phyloP scores from a whole-genome alignment of 2,797 vertebrate genomes.

The Anableps anableps region DNA sequence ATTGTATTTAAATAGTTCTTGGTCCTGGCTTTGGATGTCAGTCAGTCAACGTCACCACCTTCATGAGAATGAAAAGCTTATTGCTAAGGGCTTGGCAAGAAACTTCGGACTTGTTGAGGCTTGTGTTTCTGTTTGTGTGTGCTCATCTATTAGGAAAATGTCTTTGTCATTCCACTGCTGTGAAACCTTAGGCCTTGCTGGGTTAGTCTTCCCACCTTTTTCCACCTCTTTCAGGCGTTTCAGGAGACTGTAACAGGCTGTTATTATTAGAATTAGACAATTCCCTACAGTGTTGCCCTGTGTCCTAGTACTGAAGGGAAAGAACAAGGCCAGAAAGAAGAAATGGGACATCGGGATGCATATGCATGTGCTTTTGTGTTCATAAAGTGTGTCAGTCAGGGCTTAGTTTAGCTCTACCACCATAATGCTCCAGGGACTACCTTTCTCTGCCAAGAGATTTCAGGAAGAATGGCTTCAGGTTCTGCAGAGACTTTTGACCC shows the following conservation, averaged over 20 bases:
- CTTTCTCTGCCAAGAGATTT: constrained; percentile 34
- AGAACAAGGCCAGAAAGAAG: constrained; percentile 43
- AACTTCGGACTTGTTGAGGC: constrained; percentile 50
- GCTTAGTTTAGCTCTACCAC: constrained; percentile 42
- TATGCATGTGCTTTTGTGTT: constrained; percentile 34
- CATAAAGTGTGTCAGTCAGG: constrained; percentile 45
- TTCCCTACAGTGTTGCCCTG: constrained; percentile 6
- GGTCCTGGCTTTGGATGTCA: background rate
- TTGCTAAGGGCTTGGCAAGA: constrained; percentile 43
- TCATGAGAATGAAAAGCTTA: constrained; percentile 8
- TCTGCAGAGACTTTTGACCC: constrained; percentile 44
- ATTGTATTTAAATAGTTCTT: background rate
- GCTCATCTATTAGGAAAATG: constrained; percentile 23
- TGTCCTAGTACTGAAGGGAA: constrained; percentile 14
- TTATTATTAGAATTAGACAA: background rate
- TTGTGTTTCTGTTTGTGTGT: constrained; percentile 44
- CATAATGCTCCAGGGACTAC: constrained; percentile 61
- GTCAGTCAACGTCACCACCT: constrained; percentile 15
- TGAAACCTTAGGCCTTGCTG: constrained; percentile 16
- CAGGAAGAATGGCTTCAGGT: constrained; percentile 24
- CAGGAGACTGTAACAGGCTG: background rate
- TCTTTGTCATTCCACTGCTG: constrained; percentile 16
- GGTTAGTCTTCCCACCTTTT: constrained; percentile 17
- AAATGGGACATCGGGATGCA: constrained; percentile 49
- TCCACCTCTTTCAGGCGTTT: constrained; percentile 9